Evolutionary conservation across 2,888 invertebrate genomes (phyloP).

Genomic region (Patella ulyssiponensis): DNA sequence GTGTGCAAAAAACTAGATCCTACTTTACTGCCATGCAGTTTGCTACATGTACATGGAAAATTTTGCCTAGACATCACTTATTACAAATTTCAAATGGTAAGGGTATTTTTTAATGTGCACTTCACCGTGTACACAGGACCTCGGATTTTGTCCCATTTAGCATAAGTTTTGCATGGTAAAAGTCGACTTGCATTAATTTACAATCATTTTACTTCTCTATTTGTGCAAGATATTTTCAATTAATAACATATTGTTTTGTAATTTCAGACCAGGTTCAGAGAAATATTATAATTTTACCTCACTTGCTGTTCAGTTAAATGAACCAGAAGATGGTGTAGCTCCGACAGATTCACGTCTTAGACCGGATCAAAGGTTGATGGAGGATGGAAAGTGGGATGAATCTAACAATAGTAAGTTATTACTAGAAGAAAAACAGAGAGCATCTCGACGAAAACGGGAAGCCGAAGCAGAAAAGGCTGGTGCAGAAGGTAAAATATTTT

Average conservation of each 20-base stretch:
- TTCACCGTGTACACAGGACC: neutral
- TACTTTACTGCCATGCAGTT: no score
- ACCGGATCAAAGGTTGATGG: slow-evolving; percentile 97
- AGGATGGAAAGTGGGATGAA: slow-evolving; percentile 71
- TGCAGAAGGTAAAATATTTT: slow-evolving; percentile 55
- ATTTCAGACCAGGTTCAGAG: slow-evolving; percentile 77
- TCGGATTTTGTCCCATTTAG: no score
- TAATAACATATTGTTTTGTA: neutral
- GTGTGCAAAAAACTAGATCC: neutral
- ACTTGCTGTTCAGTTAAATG: slow-evolving; percentile 96
- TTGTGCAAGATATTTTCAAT: no score
- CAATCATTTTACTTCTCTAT: no score
- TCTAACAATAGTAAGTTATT: slow-evolving; percentile 87
- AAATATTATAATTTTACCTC: slow-evolving; percentile 94
- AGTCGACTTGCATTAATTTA: no score
- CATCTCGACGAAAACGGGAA: slow-evolving; percentile 84
- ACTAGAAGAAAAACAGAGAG: slow-evolving; percentile 96
- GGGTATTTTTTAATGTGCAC: no score
- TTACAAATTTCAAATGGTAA: no score
- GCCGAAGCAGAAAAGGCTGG: slow-evolving; percentile 70
- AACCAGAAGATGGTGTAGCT: slow-evolving; percentile 90
- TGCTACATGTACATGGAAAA: no score
- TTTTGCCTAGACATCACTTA: no score
- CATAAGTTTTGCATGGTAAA: no score
- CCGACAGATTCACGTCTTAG: slow-evolving; percentile 93